Evolutionary conservation across 2,888 invertebrate genomes (phyloP).

Genomic region (Prosapia bicincta): DNA sequence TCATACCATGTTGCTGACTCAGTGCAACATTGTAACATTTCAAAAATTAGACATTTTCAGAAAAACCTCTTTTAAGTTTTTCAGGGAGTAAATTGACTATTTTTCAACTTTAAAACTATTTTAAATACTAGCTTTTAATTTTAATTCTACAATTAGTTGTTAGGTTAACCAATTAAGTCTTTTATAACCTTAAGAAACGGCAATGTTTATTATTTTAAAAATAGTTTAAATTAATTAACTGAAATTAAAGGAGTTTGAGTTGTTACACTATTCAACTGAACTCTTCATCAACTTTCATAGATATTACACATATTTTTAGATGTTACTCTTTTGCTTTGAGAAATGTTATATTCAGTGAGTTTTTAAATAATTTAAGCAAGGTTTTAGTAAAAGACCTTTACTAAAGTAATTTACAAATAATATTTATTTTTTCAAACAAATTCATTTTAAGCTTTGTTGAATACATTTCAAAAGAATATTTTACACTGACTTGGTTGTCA

Average conservation of each 20-base stretch:
- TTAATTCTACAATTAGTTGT: background rate
- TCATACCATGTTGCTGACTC: too few relatives aligned
- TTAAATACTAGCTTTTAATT: background rate
- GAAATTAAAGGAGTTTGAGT: background rate
- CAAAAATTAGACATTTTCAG: background rate
- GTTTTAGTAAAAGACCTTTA: background rate
- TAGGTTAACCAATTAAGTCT: background rate
- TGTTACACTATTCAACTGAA: background rate
- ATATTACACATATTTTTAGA: background rate
- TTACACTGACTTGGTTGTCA: background rate
- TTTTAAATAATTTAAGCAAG: too few relatives aligned
- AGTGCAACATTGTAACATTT: too few relatives aligned
- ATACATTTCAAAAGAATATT: background rate
- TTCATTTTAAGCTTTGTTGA: background rate
- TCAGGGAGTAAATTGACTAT: background rate
- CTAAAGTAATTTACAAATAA: background rate
- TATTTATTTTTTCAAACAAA: background rate
- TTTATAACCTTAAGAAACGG: background rate
- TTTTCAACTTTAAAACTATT: background rate
- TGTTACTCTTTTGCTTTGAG: background rate
- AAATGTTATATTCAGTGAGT: too few relatives aligned
- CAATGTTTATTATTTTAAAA: background rate
- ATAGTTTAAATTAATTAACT: too few relatives aligned
- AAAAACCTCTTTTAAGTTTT: too few relatives aligned
- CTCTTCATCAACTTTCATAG: too few relatives aligned